Base-by-base conservation (phyloP, 2,888 invertebrate species). In the Cheilosia pagana region DNA sequence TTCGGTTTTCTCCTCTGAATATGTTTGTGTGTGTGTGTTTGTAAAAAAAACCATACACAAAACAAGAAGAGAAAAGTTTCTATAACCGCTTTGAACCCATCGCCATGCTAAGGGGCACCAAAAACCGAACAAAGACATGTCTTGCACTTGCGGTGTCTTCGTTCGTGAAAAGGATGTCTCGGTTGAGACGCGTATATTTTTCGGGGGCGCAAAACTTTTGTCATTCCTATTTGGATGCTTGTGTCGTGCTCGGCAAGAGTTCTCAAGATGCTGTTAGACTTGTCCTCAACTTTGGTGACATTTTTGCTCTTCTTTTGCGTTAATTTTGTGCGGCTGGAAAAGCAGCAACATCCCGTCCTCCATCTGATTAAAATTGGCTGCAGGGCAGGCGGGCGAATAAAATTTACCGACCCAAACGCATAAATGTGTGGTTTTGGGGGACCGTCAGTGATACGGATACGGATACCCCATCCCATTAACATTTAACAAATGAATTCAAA, bases 341-440 rank as follows among this genome's bases (percentile, higher is more conserved):
- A 43, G 53, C 14, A 45, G 16, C 35, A 25, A 35, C 23, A 52
- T 23, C 14, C 75, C 75, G 25, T 41, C 52, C 31, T 53, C 39
- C 60, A 77, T 82, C 71, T 72, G 82, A 72, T 82, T 72, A 82
- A 77, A 82, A 82, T 57, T 72, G 53, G 53, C 28, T 71, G 21
- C 77, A 55, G 31, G 8, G 59, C 10, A 63, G 28, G 7, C 8
- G 28, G 28, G 28, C 43, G 57, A 62, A 70, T 65, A 71, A 59
- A 57, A 60, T 59, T 53, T 60, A 53, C 59, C 75, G 67, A 75
- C 65, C 75, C 77, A 67, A 60, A 77, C 55, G 60, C 62, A 77
- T 77, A 55, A 71, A 68, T 70, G 60, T 53, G n/a, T 16, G 41
- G 19, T 7, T 10, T 57, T n/a, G n/a, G n/a, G n/a, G 28, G 23